These are phyloP conservation scores for Oryzias woworae DNA, from an alignment of 2,113 vertebrate genomes.

Conservation along the genomic window DNA sequence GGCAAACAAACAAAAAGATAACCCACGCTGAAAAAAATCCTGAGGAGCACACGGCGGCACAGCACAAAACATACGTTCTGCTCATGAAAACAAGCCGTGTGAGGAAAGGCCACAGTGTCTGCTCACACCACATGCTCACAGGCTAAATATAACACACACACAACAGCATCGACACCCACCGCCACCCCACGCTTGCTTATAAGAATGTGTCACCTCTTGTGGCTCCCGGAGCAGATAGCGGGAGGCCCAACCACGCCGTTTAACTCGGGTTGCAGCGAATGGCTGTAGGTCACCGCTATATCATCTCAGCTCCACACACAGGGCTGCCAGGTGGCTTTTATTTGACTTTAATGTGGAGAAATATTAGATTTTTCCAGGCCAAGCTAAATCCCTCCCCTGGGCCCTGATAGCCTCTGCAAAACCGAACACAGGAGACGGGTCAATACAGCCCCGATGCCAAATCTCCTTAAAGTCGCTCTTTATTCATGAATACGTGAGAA, in stretches of 20 bases:
- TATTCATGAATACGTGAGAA: slow-evolving; percentile 66
- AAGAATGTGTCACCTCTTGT: slow-evolving; percentile 51
- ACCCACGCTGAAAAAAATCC: not conserved
- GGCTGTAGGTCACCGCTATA: slow-evolving; percentile 64
- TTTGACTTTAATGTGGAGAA: slow-evolving; percentile 71
- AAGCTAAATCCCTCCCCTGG: slow-evolving; percentile 69
- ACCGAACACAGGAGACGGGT: slow-evolving; percentile 58
- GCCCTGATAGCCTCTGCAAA: slow-evolving; percentile 54
- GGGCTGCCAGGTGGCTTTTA: slow-evolving; percentile 63
- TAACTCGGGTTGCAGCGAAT: slow-evolving; percentile 47
- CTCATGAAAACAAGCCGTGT: not conserved
- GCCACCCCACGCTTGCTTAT: slow-evolving; percentile 45
- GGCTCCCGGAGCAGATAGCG: slow-evolving; percentile 52
- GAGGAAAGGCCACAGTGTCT: not conserved
- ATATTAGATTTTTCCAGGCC: slow-evolving; percentile 69
- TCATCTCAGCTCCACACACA: slow-evolving; percentile 52
- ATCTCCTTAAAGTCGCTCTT: slow-evolving; percentile 67
- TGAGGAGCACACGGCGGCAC: not conserved
- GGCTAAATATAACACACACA: slow-evolving; percentile 32
- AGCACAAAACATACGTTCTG: not conserved
- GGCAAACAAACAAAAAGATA: slow-evolving; percentile 1
- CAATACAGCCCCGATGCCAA: slow-evolving; percentile 68
- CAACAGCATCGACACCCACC: slow-evolving; percentile 24
- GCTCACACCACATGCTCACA: not conserved
- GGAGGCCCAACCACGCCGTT: slow-evolving; percentile 53